Conservation (phyloP, 2,888 invertebrate species). For the Drosophila birchii region DNA sequence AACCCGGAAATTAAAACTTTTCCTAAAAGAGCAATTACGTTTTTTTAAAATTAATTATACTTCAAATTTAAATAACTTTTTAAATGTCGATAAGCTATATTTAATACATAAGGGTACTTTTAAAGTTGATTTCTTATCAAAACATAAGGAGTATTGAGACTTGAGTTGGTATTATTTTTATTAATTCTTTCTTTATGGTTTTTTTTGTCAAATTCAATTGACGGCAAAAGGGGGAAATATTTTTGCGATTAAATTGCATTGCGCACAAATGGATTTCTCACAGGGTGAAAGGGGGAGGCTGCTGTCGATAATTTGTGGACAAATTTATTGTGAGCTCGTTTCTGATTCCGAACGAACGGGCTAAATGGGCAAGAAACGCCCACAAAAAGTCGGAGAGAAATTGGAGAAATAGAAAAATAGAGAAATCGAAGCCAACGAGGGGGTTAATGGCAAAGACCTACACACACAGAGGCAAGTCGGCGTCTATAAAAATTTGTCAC, state of each 20-base stretch:
- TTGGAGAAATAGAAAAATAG: slow-evolving; percentile 44
- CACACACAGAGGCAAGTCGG: slow-evolving; percentile 36
- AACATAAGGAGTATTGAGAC: neutral
- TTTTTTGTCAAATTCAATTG: slow-evolving; percentile 27
- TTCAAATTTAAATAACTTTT: slow-evolving; percentile 6
- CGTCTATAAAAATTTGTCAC: slow-evolving; percentile 83
- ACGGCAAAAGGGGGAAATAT: slow-evolving; percentile 6
- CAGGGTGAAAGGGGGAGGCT: slow-evolving; percentile 30
- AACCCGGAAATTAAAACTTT: neutral
- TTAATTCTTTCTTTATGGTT: neutral
- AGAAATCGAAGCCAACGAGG: slow-evolving; percentile 35
- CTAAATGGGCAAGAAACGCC: slow-evolving; percentile 63
- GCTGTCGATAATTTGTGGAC: slow-evolving; percentile 76
- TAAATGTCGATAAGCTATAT: slow-evolving; percentile 23
- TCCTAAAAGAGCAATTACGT: slow-evolving; percentile 14
- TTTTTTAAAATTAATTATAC: neutral
- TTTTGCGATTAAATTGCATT: slow-evolving; percentile 63
- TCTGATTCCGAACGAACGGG: slow-evolving; percentile 52
- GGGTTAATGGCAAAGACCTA: slow-evolving; percentile 51
- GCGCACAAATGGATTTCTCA: slow-evolving; percentile 53
- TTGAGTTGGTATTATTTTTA: neutral
- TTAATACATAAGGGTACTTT: neutral
- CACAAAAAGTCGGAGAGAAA: slow-evolving; percentile 48
- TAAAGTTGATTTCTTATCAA: slow-evolving; percentile 24
- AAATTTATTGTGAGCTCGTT: slow-evolving; percentile 68